These are phyloP conservation scores for Lacanobia wlatinum DNA, from an alignment of 2,888 invertebrate genomes.

Conservation along the genomic window DNA sequence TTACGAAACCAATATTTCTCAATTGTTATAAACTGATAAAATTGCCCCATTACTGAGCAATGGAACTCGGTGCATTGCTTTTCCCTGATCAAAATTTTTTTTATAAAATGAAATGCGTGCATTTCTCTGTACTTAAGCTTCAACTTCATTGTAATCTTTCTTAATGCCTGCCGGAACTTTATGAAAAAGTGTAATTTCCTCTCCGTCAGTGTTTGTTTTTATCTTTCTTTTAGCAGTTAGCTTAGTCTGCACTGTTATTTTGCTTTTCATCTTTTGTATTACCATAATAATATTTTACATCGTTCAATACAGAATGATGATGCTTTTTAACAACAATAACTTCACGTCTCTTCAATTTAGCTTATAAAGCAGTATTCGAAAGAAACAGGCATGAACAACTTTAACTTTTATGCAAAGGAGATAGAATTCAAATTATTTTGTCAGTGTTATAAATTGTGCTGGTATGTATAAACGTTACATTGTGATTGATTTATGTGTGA, in stretches of 20 bases:
- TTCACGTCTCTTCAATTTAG: constrained; percentile 51
- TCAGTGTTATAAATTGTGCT: neutral
- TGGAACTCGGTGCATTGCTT: neutral
- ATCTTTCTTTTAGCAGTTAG: constrained; percentile 14
- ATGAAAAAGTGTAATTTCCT: constrained; percentile 50
- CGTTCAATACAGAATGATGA: constrained; percentile 49
- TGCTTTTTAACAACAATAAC: constrained; percentile 59
- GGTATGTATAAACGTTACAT: constrained; percentile 12
- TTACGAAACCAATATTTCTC: constrained; percentile 62
- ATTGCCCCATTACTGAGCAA: constrained; percentile 13
- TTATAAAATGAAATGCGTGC: neutral
- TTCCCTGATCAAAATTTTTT: neutral
- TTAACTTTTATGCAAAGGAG: constrained; percentile 12
- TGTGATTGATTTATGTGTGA: constrained; percentile 65
- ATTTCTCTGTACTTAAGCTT: constrained; percentile 4
- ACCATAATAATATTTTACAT: constrained; percentile 4
- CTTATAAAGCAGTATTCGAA: constrained; percentile 9
- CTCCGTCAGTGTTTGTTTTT: constrained; percentile 12
- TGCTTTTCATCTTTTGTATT: constrained; percentile 21
- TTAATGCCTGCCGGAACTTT: constrained; percentile 21
- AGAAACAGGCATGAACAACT: constrained; percentile 2
- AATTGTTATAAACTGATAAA: constrained; percentile 47
- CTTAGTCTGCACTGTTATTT: constrained; percentile 11
- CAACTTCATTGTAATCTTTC: constrained; percentile 19
- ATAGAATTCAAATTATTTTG: constrained; percentile 22